Evolutionary conservation across 1,140 invertebrate genomes (phyloP), one percentile per base, ranked within the genome.

Genomic region (silkworm (Bombyx mori)): DNA sequence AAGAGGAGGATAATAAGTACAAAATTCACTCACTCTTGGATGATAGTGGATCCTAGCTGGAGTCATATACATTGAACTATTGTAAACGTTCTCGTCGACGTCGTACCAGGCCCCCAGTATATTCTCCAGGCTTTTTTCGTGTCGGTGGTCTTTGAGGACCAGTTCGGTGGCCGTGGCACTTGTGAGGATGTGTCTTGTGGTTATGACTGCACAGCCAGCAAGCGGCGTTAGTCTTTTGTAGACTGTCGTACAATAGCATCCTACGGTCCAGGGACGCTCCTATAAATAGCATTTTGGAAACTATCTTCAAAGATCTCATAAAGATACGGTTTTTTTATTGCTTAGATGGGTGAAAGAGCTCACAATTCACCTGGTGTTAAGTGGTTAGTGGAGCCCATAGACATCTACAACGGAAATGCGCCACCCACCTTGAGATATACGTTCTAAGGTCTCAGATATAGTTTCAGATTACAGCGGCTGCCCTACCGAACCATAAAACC

Each of bases 61-160:
- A 22, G 68, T 57, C 35, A 61, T 58, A 49, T 80, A 80, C 52
- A 71, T 61, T 3, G 68, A 70, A 53, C 63, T 70, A 57, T 80
- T 80, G 1, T 8, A 57, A 7, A 7, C 43, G 9, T 69, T 45
- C 0, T 18, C 6, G 0, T 66, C 51, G 0, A 58, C 51, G 52
- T 80, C 77, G 44, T 78, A 77, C 75, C 75, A 78, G 0, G 65
- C 58, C 6, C 77, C 77, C 3, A 80, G 62, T 26, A 78, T 63
- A 9, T 74, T 56, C 7, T 71, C 64, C 7, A 80, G 35, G 0
- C 42, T 57, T 1, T 55, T 52, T 12, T 46, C 55, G 5, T 67
- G 26, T 3, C 62, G 55, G 49, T 57, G 48, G 18, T 66, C 63
- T 12, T 54, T 68, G 0, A 80, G 49, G 1, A 80, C 57, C 0